These are phyloP conservation scores for Tolmerus cingulatus DNA, from an alignment of 2,888 invertebrate genomes.

Conservation along the genomic window DNA sequence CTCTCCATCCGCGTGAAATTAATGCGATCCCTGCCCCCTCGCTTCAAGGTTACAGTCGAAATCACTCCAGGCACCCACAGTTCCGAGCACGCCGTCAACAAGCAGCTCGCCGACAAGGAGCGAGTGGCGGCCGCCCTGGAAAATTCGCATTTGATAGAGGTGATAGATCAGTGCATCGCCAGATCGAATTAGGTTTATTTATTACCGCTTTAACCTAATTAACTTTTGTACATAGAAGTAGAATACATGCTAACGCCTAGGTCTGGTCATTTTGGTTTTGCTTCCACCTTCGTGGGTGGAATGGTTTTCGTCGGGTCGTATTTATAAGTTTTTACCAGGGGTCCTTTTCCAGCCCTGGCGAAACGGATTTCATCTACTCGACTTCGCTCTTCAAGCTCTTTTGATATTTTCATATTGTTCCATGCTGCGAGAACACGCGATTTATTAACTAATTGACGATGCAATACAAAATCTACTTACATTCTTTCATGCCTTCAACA, in stretches of 20 bases:
- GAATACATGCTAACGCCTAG: background rate
- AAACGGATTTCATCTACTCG: constrained; percentile 81
- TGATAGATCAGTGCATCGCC: constrained; percentile 90
- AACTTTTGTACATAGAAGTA: constrained; percentile 28
- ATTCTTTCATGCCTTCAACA: constrained; percentile 79
- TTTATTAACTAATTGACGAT: background rate
- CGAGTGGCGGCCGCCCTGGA: constrained; percentile 96
- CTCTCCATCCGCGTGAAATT: constrained; percentile 92
- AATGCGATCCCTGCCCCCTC: constrained; percentile 80
- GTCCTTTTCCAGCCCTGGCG: constrained; percentile 83
- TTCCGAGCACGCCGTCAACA: constrained; percentile 93
- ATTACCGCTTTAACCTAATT: background rate
- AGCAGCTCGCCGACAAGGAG: constrained; percentile 97
- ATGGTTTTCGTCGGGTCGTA: constrained; percentile 77
- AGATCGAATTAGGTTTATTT: constrained; percentile 50
- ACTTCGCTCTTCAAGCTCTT: constrained; percentile 79
- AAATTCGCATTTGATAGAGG: constrained; percentile 87
- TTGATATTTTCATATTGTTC: constrained; percentile 81
- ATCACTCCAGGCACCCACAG: constrained; percentile 93
- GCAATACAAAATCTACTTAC: constrained; percentile 65
- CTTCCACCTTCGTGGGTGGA: constrained; percentile 54
- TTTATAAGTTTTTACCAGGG: constrained; percentile 86
- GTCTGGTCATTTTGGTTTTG: constrained; percentile 49
- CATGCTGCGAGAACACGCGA: constrained; percentile 68
- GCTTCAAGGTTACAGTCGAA: constrained; percentile 86